Evolutionary conservation across 2,113 vertebrate species (phyloP), one percentile per base, ranked within the genome.

Genomic region (Athene noctua): DNA sequence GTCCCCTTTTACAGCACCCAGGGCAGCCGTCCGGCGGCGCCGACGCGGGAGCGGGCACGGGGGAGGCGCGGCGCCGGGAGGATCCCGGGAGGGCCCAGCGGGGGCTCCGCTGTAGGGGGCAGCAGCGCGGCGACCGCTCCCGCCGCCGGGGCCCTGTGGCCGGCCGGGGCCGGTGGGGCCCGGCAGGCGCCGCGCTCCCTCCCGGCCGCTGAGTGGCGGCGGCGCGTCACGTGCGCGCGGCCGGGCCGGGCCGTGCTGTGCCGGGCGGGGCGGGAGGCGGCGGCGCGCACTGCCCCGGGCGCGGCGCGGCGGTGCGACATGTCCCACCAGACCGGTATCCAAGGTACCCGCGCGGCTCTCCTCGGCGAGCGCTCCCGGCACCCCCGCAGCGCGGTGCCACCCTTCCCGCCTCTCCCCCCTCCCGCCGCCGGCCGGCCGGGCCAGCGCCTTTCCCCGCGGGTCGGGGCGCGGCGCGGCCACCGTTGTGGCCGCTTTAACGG

Each of bases 311-410:
- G 46, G 54, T 47, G 66, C 84, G 98, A 90, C 85, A 99, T 99
- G 99, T 99, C 99, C 96, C 99, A 99, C 96, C 99, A 99, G 96
- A 99, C 99, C 94, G 99, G 99, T 93, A 99, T 99, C 97, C 98
- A 99, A 99, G 99, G 99, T 99, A 98, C 94, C 92, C 30, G 82
- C 54, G 44, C n/a, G 30, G 57, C 49, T 11, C 7, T 8, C 21
- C 15, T 27, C 57, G 27, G 18, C n/a, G 34, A 18, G 26, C 73
- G 55, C 40, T 49, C 23, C 40, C 11, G 32, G 23, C 36, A 2
- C n/a, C 21, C 38, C 61, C n/a, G 8, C 44, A 8, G 22, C 38
- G 59, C 30, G 8, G 27, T 32, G 55, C 81, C 27, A 40, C 51
- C 9, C 30, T 34, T 23, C 11, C 8, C 29, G 11, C 11, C 23